Evolutionary conservation across 1,140 invertebrate genomes (phyloP).

Genomic region (Anoplolepis gracilipes): DNA sequence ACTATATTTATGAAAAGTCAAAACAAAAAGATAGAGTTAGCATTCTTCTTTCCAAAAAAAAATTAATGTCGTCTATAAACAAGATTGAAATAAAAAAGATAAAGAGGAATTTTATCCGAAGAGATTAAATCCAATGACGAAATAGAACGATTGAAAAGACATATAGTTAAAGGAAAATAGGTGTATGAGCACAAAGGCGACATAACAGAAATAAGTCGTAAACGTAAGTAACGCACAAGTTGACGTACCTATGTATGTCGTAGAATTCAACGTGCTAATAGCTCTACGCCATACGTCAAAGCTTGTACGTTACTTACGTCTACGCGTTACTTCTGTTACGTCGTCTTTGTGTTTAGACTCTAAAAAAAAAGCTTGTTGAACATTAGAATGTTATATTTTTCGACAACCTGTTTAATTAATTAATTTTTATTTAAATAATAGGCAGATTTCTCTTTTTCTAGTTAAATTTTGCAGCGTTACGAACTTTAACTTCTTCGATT

Average conservation of each 20-base stretch:
- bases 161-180: background rate
- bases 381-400: background rate
- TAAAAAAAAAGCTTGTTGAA: background rate
- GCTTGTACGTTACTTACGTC: too few relatives aligned
- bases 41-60: background rate
- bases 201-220: too few relatives aligned
- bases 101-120: background rate
- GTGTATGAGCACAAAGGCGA: too few relatives aligned
- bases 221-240: too few relatives aligned
- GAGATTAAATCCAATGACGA: background rate
- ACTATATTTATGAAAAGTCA: background rate
- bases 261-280: too few relatives aligned
- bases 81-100: background rate
- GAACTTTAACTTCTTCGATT: background rate
- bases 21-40: background rate
- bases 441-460: background rate
- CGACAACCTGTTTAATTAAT: background rate
- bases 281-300: too few relatives aligned
- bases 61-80: background rate
- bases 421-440: background rate
- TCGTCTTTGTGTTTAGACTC: too few relatives aligned
- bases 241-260: too few relatives aligned
- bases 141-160: background rate
- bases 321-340: too few relatives aligned
- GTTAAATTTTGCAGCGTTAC: background rate